Evolutionary conservation across 1,140 invertebrate species (phyloP), one percentile per base, ranked within the genome.

Genomic region (Drosophila saltans): DNA sequence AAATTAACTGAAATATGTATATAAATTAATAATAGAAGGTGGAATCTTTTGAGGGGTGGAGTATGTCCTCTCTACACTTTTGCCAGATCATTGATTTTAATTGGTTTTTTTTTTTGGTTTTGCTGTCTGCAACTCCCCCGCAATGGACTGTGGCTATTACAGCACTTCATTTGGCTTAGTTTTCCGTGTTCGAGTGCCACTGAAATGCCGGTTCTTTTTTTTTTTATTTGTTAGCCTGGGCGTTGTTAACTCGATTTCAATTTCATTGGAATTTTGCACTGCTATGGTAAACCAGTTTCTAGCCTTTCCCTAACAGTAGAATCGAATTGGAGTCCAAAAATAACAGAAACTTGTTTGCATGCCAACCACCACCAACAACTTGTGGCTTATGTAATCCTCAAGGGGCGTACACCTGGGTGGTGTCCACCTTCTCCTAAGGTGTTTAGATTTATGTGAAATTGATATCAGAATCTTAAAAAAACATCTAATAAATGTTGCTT

Each of bases 181-280:
- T 75, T 75, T 75, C 73, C 73, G 73, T 58, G 66, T 62, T 26
- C 2, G 7, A 24, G 24, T 24, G 45, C 11, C 28, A 11, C 7
- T 8, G 41, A 3, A 39, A 55, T 67, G 60, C 61, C 69, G 65
- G 48, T 72, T 73, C 75, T 78, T 68, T 69, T n/a, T 2, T 2
- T 11, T 7, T 30, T 30, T 2, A 4, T 4, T 4, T 36, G 33
- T 30, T 67, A 24, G 41, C 24, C 9, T 26, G 41, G 66, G 64
- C n/a, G 69, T 55, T 56, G 24, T 39, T 63, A 48, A 63, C 69
- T 68, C 66, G 76, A 71, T 86, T 86, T 86, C 67, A 77, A 73
- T 59, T 59, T 24, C 84, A 84, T 78, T 81, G 84, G 80, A 88
- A 88, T 88, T 88, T 86, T 82, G 82, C 83, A 86, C 79, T 26